phyloP scores from a whole-genome alignment of 1,140 invertebrate genomes.

The Heliconius himera region DNA sequence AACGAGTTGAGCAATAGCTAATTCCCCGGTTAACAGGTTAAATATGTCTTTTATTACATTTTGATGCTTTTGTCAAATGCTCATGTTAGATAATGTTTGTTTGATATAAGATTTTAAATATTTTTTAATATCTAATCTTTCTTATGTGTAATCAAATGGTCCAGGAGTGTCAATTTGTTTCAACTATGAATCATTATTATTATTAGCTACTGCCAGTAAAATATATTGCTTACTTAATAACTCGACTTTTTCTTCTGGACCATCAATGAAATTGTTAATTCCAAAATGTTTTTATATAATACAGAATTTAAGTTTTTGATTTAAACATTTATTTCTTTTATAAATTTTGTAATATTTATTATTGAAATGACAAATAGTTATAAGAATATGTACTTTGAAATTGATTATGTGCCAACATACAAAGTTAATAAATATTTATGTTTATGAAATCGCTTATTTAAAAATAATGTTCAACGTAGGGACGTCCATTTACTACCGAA shows the following conservation, averaged over 20 bases:
- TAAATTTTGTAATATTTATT: background rate
- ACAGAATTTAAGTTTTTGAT: background rate
- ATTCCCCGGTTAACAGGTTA: no score
- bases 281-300: background rate
- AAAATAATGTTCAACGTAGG: slow-evolving; percentile 1
- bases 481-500: background rate
- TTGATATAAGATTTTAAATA: background rate
- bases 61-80: slow-evolving; percentile 9
- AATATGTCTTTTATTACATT: background rate
- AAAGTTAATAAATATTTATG: background rate
- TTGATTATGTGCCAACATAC: slow-evolving; percentile 25
- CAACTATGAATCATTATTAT: background rate
- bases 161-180: background rate
- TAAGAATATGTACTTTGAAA: slow-evolving; percentile 23
- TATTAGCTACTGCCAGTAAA: background rate
- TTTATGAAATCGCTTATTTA: background rate
- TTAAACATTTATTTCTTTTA: background rate
- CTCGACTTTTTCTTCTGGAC: background rate
- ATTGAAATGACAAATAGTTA: slow-evolving; percentile 35
- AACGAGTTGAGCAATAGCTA: no score
- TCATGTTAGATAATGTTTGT: background rate
- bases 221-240: background rate
- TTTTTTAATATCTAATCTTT: background rate
- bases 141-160: background rate
- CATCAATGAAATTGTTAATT: background rate